Base-by-base conservation (phyloP, 2,113 vertebrate genomes). In the Hiodon alosoides region DNA sequence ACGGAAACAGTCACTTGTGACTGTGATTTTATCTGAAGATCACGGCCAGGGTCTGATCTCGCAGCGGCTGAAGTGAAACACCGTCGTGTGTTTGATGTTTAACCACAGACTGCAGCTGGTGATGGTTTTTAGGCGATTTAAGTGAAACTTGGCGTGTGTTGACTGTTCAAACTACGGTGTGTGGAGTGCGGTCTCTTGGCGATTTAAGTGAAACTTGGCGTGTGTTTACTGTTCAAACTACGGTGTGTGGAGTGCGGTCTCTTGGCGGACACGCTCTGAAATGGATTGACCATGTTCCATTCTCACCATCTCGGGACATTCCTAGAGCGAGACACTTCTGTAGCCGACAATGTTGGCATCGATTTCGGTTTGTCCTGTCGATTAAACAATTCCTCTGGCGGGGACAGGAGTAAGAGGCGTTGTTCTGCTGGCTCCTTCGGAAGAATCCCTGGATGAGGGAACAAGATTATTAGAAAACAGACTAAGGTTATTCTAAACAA, bases 301-400 rank as follows among this genome's bases (percentile, higher is more conserved):
- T 74, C 93, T 94, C 88, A 99, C 97, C 97, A 87, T 99, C 97
- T 93, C 97, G 90, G 78, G 97, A 99, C 97, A 99, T 99, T 92
- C 97, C 97, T 80, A 99, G 94, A 83, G 97, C 96, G 80, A 99
- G 95, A 93, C 97, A 99, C 93, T 99, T 99, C 87, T 99, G 97
- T 86, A 99, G 94, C 81, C 97, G 93, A 90, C 97, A 99, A 88
- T 99, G 97, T 87, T 99, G 97, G 93, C 97, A 99, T 81, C 97
- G 96, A 87, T 99, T 99, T 84, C 97, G 94, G 88, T 99, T 99
- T 80, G 97, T 99, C 91, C 97, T 95, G 92, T 99, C 97, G 85
- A 99, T 99, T 92, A 99, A 94, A 90, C 97, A 99, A 90, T 99
- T 99, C 89, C 97, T 96, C 92, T 99, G 97, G 85, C 97, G 93